A percentile compares a stretch with the other conserved stretches of the same genome.
Evolutionary conservation across 2,797 vertebrate genomes (phyloP).

Genomic region (Semotilus atromaculatus): DNA sequence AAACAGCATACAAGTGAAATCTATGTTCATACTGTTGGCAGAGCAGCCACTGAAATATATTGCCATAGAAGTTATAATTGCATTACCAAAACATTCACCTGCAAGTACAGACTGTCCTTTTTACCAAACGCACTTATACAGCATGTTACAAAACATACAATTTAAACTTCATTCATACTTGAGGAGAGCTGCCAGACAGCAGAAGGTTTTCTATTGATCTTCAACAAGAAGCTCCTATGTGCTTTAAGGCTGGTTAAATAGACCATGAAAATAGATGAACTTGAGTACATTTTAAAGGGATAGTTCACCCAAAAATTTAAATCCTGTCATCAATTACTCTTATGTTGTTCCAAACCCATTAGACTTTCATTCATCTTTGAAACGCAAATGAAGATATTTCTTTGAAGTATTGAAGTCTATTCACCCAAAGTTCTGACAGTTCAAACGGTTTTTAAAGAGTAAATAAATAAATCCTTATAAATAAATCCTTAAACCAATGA

Average conservation of each 20-base stretch:
- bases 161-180: neutral
- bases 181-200: neutral
- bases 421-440: neutral
- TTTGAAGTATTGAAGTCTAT: neutral
- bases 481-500: neutral
- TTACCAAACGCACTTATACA: neutral
- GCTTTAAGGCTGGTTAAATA: neutral
- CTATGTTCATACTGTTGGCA: neutral
- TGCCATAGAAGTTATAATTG: neutral
- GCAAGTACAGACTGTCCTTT: neutral
- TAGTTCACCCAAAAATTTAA: neutral
- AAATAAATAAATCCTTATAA: neutral
- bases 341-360: neutral
- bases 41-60: neutral
- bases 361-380: neutral
- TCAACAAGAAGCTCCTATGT: neutral
- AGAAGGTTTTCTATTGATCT: constrained; percentile 3
- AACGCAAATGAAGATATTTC: neutral
- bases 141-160: neutral
- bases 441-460: neutral
- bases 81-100: neutral
- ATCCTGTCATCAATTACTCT: neutral
- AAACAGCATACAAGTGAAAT: neutral
- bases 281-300: neutral
- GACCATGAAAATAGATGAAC: neutral